A percentile compares a stretch with the other conserved stretches of the same genome.
Conservation (phyloP, 2,113 vertebrate genomes). For the Dromas ardeola region DNA sequence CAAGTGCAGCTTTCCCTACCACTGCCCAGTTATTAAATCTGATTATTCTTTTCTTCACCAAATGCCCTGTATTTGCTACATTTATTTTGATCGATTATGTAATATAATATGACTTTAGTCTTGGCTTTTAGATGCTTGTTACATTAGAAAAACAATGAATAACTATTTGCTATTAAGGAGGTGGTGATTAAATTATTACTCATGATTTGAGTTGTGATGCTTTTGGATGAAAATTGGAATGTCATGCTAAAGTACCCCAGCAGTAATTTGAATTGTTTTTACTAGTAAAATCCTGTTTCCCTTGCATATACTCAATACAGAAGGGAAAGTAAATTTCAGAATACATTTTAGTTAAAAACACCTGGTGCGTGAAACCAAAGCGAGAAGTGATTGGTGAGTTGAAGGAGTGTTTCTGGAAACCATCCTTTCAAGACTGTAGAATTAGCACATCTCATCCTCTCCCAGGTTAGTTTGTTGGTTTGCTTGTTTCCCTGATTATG, state of each 20-base stretch:
- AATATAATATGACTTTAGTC: background rate
- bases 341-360: background rate
- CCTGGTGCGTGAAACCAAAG: background rate
- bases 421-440: background rate
- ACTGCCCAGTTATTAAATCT: background rate
- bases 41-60: slow-evolving; percentile 3
- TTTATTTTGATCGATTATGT: background rate
- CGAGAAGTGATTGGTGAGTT: background rate
- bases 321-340: background rate
- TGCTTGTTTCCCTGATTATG: background rate
- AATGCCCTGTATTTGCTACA: background rate
- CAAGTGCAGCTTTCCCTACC: background rate
- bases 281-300: background rate
- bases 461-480: background rate
- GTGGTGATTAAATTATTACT: background rate
- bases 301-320: background rate
- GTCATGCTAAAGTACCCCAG: background rate
- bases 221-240: background rate
- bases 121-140: background rate
- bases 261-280: background rate
- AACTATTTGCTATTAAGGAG: slow-evolving; percentile 7
- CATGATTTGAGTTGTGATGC: background rate
- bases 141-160: background rate
- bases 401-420: background rate
- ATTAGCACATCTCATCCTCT: background rate